phyloP scores from a whole-genome alignment of 2,113 vertebrate genomes.

The Tricholaema leucomelas region DNA sequence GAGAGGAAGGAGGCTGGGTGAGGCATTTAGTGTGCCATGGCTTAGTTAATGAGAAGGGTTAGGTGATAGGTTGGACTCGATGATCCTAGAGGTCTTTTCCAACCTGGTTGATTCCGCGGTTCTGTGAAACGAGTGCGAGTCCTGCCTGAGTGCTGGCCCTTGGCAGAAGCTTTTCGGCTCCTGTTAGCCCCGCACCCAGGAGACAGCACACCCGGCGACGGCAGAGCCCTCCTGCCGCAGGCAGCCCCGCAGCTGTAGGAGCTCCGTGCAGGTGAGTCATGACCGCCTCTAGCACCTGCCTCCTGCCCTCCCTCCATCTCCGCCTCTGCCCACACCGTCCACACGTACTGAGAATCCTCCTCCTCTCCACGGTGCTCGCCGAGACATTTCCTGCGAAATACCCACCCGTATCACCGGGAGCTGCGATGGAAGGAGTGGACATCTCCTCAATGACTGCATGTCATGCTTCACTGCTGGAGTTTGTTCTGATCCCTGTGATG shows the following conservation, averaged over 20 bases:
- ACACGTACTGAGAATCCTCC: not conserved
- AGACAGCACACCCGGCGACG: fast-evolving
- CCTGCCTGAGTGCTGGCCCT: not conserved
- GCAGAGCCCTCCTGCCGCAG: not conserved
- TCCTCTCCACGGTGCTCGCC: fast-evolving
- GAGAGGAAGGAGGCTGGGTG: not conserved
- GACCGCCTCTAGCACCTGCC: not conserved
- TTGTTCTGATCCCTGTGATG: not conserved
- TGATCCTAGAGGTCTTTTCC: too few species aligned
- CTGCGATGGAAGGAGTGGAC: fast-evolving
- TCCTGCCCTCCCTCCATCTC: not conserved
- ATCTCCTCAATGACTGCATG: fast-evolving
- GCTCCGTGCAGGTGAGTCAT: fast-evolving
- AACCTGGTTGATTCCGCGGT: too few species aligned
- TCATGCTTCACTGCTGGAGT: not conserved
- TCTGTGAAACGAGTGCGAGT: not conserved
- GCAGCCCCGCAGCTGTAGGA: not conserved
- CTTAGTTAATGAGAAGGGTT: too few species aligned
- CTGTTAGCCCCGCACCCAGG: not conserved
- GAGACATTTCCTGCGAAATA: not conserved
- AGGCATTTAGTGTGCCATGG: too few species aligned
- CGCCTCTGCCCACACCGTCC: not conserved
- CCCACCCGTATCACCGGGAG: fast-evolving
- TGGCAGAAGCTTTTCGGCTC: not conserved
- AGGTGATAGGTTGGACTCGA: too few species aligned